Evolutionary conservation across 2,888 invertebrate genomes (phyloP), one percentile per base, ranked within the genome.

Genomic region (Galerucella pusilla): DNA sequence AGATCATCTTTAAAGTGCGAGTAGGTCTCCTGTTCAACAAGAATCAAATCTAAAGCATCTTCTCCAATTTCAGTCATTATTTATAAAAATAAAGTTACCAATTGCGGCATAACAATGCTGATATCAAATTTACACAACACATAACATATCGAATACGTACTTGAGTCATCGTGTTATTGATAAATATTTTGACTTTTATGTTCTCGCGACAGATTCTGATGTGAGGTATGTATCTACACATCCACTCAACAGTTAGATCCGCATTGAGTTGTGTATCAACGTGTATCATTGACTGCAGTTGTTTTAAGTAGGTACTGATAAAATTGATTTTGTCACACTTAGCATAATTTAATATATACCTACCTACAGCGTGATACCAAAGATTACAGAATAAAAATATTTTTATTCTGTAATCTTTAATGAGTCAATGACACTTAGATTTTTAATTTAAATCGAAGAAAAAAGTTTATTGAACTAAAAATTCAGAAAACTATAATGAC

Each of bases 1-100:
- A 86, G 77, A 42, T 84, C 82, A 65, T 83, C 81, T 20, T 71
- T 68, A 75, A 76, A 84, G 64, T 78, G 76, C 61, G 73, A 77
- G 63, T 61, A 60, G 4, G 45, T 70, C 12, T 25, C 76, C 75
- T 80, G 81, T 83, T 84, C 83, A 76, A 79, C 78, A 81, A 82
- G 76, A 83, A 79, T 28, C 66, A 78, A 68, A 78, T 80, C 80
- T 28, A 81, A 63, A 12, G 80, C 82, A 45, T 82, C 82, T 57
- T 76, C 74, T 66, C 75, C 82, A 59, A 77, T 54, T 76, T 83
- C 81, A 7, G 57, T 45, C 57, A 57, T 68, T 57, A 2, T 59
- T 57, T 45, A 46, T 66, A 66, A 46, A 52, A 25, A n/a, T 35
- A n/a, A 63, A 63, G n/a, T 10, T 42, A 42, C 28, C 10, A 16